These are phyloP conservation scores for Daubentonia madagascariensis DNA, from an alignment of 2,113 vertebrate genomes.

Conservation along the genomic window DNA sequence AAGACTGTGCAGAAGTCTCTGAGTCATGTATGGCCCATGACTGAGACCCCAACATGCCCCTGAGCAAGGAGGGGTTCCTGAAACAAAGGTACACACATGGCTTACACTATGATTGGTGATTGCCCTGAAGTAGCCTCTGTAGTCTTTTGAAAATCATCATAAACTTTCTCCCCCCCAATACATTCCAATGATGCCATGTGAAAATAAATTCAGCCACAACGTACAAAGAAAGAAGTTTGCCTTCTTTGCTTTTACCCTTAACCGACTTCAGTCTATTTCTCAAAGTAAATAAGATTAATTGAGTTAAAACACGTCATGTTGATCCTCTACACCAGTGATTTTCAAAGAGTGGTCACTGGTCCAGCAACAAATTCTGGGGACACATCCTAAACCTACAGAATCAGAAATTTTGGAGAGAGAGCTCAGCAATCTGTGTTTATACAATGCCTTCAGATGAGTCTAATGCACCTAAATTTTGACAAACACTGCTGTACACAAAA, in stretches of 20 bases:
- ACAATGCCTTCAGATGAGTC: not conserved
- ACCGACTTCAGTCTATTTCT: not conserved
- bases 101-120: not conserved
- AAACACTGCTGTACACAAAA: not conserved
- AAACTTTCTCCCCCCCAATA: too few species aligned
- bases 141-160: not conserved
- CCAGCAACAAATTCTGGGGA: not conserved
- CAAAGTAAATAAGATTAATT: not conserved
- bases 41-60: not conserved
- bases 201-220: not conserved
- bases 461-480: not conserved
- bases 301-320: not conserved
- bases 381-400: not conserved
- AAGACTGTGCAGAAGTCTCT: not conserved
- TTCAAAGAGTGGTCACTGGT: not conserved
- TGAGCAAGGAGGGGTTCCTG: not conserved
- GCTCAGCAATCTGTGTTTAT: not conserved
- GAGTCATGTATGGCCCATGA: rapidly evolving
- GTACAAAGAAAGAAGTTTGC: not conserved
- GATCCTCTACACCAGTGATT: not conserved
- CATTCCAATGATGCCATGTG: too few species aligned
- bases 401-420: not conserved
- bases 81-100: not conserved
- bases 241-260: not conserved
- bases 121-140: not conserved